Evolutionary conservation across 2,797 vertebrate species (phyloP), one percentile per base, ranked within the genome.

Genomic region (Notamacropus eugenii): DNA sequence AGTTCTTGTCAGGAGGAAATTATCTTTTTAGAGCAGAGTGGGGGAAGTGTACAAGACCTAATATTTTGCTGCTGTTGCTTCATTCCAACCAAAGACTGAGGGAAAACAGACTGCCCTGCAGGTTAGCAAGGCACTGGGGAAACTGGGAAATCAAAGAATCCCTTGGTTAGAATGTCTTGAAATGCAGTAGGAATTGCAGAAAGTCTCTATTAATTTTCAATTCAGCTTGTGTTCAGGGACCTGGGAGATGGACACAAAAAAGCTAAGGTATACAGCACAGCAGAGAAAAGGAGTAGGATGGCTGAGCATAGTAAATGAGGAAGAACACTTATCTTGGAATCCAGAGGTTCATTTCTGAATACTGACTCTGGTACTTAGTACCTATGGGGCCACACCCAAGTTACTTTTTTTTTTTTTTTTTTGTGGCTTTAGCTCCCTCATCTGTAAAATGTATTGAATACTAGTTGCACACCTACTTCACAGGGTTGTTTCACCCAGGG

Each of bases 1-100:
- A 95, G 95, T 0, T 91, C 58, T 62, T 93, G 46, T 96, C 56
- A 90, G 92, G 40, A 24, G 90, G 58, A 94, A 96, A 54, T 94
- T 93, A 50, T 91, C 93, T 92, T 87, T 50, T 90, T 74, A 59
- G 91, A 82, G 54, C 28, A 3, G 67, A 12, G 19, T 55, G 19
- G 54, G n/a, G 40, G n/a, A 93, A 82, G 82, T 91, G 52, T 90
- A 59, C 1, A 24, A 67, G 82, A 87, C 57, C 54, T 40, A 54
- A 2, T 10, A 13, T 90, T 90, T 87, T 93, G 46, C 91, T 93
- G 46, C 22, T 50, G 29, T 57, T 54, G 6, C 55, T 93, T 59
- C 29, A 13, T 58, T 54, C 3, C n/a, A 93, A 54, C 27, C 54
- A 82, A 59, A 91, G 24, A 34, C 31, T 16, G 34, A 59, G 28